Evolutionary conservation across 92 coral and sea anemone species (phyloP).

Genomic region (Diadumene lineata): DNA sequence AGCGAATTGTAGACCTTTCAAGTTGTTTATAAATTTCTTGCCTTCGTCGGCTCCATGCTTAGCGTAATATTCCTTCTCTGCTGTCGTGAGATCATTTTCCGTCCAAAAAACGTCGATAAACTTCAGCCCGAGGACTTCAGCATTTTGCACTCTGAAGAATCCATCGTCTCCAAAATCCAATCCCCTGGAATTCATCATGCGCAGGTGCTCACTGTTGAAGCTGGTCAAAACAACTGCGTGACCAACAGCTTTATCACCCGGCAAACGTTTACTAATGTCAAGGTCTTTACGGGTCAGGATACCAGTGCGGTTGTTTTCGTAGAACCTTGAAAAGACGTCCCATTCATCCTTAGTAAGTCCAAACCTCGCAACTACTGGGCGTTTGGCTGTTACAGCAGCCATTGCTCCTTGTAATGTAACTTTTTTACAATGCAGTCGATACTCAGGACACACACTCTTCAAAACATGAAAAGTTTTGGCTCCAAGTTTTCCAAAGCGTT

Average conservation of each 20-base stretch:
- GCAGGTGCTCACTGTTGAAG: slow-evolving; percentile 43
- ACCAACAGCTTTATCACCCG: slow-evolving; percentile 10
- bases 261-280: slow-evolving; percentile 1
- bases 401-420: slow-evolving; percentile 44
- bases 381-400: slow-evolving; percentile 40
- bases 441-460: slow-evolving; percentile 33
- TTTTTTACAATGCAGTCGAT: slow-evolving; percentile 40
- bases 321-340: slow-evolving; percentile 41
- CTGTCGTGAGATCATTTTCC: background rate
- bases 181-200: slow-evolving; percentile 68
- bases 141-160: slow-evolving; percentile 56
- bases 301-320: slow-evolving; percentile 24
- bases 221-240: slow-evolving; percentile 64
- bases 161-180: slow-evolving; percentile 55
- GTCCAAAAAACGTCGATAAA: slow-evolving; percentile 58
- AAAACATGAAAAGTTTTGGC: slow-evolving; percentile 27
- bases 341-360: slow-evolving; percentile 42
- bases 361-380: slow-evolving; percentile 61
- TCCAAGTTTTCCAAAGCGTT: slow-evolving; percentile 22
- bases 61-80: slow-evolving; percentile 22
- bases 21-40: slow-evolving; percentile 5
- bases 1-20: slow-evolving; percentile 29
- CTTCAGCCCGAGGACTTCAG: slow-evolving; percentile 50
- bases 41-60: slow-evolving; percentile 20
- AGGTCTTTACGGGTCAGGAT: slow-evolving; percentile 33